These are phyloP conservation scores for Puma concolor DNA, from an alignment of 2,113 vertebrate species.

Conservation along the genomic window DNA sequence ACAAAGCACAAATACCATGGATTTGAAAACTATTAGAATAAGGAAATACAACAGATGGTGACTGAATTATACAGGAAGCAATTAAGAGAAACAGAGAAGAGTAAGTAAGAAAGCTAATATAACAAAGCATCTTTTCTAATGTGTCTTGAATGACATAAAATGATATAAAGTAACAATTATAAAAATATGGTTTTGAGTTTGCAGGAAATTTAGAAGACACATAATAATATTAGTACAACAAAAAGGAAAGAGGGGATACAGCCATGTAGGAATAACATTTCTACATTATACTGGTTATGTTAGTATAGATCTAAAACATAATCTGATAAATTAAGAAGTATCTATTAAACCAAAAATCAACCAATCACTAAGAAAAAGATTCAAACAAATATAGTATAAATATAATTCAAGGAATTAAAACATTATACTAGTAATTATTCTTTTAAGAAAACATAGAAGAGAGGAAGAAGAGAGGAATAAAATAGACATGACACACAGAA, in stretches of 20 bases:
- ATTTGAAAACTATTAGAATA: neutral
- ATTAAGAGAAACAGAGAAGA: neutral
- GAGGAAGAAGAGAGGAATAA: neutral
- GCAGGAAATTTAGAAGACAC: neutral
- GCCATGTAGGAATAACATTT: neutral
- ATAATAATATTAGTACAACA: neutral
- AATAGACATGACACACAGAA: neutral
- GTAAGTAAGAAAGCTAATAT: neutral
- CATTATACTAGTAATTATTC: neutral
- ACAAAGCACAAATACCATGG: neutral
- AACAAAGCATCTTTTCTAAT: neutral
- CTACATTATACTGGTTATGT: neutral
- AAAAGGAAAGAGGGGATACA: neutral
- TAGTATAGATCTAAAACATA: neutral
- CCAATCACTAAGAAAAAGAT: neutral
- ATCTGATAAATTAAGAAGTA: neutral
- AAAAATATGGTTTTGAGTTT: neutral
- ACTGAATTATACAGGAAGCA: neutral
- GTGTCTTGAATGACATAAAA: neutral
- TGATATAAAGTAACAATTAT: neutral
- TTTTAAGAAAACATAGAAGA: neutral
- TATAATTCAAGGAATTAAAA: neutral
- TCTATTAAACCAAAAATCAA: neutral
- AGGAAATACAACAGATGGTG: neutral
- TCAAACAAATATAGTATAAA: neutral